Evolutionary conservation across 53 echinoderm and acorn worm genomes (phyloP).

Genomic region (Antedon mediterranea): DNA sequence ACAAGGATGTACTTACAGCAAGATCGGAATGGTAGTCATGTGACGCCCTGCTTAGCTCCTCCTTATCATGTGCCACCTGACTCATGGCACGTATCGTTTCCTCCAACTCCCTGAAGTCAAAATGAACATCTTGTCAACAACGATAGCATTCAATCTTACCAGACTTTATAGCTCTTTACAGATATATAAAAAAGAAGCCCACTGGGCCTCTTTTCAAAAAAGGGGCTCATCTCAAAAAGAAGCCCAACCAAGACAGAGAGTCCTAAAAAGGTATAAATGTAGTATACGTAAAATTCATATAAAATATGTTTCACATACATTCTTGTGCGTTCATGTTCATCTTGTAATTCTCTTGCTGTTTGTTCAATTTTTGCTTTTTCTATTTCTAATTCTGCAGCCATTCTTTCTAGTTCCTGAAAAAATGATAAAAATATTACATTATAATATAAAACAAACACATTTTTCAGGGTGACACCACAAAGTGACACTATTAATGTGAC

Average conservation of each 20-base stretch:
- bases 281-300: too few relatives aligned
- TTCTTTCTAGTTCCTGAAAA: constrained; percentile 75
- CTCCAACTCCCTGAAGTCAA: constrained; percentile 56
- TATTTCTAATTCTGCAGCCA: constrained; percentile 72
- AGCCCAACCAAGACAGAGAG: too few relatives aligned
- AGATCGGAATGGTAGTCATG: constrained; percentile 46
- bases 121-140: not conserved
- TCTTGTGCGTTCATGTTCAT: constrained; percentile 73
- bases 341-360: constrained; percentile 73
- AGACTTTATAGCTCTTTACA: too few relatives aligned
- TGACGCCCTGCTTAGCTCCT: constrained; percentile 59
- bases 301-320: constrained; percentile 22
- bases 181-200: too few relatives aligned
- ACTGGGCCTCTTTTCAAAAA: too few relatives aligned
- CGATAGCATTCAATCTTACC: not conserved
- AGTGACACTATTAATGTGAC: too few relatives aligned
- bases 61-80: constrained; percentile 70
- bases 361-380: constrained; percentile 93
- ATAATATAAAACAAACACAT: too few relatives aligned
- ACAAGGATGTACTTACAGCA: constrained; percentile 26
- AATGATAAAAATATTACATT: constrained; percentile 1
- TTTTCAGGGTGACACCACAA: too few relatives aligned
- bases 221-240: too few relatives aligned
- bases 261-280: too few relatives aligned
- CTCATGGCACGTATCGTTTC: constrained; percentile 72